A percentile compares a stretch with the other conserved stretches of the same genome.
These are phyloP conservation scores for Holocentrus rufus DNA, from an alignment of 2,797 vertebrate genomes.

Conservation along the genomic window DNA sequence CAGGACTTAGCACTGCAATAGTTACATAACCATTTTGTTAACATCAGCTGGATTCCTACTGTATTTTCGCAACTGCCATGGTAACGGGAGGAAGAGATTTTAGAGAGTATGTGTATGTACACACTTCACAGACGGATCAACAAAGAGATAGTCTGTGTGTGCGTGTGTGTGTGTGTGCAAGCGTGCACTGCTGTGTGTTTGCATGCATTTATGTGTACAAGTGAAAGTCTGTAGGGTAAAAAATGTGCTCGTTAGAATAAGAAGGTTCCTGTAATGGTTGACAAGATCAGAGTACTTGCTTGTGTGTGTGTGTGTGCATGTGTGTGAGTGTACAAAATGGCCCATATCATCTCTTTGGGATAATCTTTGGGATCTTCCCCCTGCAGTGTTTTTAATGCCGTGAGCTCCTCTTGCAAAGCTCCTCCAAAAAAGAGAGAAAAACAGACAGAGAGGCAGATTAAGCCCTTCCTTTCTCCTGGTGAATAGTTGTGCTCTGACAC, in stretches of 20 bases:
- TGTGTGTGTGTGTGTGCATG: conserved; percentile 29
- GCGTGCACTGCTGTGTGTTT: conserved; percentile 21
- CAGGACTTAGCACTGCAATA: conserved; percentile 75
- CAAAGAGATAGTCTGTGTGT: conserved; percentile 23
- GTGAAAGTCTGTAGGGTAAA: not conserved
- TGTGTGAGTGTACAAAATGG: conserved; percentile 52
- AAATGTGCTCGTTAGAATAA: not conserved
- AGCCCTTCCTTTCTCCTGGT: conserved; percentile 38
- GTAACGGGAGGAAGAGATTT: conserved; percentile 71
- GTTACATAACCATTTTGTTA: conserved; percentile 85
- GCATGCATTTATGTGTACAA: conserved; percentile 18
- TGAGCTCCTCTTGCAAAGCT: conserved; percentile 56
- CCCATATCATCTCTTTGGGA: conserved; percentile 50
- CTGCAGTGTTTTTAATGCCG: conserved; percentile 57
- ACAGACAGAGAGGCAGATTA: conserved; percentile 59
- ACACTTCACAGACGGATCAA: conserved; percentile 51
- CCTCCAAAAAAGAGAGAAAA: conserved; percentile 54
- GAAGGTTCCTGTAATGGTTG: conserved; percentile 15
- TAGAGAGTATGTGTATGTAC: conserved; percentile 42
- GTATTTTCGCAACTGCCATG: conserved; percentile 82
- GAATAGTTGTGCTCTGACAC: conserved; percentile 62
- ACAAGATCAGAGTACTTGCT: conserved; percentile 30
- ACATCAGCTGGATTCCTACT: conserved; percentile 80
- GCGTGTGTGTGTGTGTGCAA: conserved; percentile 20
- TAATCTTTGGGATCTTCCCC: conserved; percentile 44